Conservation (phyloP, 2,797 vertebrate species). For the Neomorphus geoffroyi region DNA sequence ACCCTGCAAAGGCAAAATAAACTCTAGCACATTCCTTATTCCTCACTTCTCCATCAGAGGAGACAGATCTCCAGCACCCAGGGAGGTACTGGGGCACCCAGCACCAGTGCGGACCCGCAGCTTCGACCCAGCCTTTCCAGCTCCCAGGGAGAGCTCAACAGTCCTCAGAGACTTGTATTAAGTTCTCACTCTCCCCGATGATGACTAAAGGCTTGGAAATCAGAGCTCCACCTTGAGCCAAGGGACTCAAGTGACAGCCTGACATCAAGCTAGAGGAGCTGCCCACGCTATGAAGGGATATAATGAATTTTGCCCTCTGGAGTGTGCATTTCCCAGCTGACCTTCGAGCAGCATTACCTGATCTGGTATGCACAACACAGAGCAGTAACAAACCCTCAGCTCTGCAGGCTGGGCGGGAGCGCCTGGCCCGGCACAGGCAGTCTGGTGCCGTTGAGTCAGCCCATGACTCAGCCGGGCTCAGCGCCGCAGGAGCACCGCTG, state of each 20-base stretch:
- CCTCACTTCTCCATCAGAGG: background rate
- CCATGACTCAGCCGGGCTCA: constrained; percentile 41
- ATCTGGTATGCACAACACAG: accelerated
- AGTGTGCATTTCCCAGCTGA: accelerated
- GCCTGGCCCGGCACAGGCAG: background rate
- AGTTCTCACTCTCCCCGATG: background rate
- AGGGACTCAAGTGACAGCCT: background rate
- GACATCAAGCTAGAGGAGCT: background rate
- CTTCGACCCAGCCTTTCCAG: background rate
- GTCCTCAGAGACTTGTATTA: accelerated
- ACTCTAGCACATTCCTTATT: background rate
- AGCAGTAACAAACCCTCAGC: background rate
- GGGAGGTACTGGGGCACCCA: background rate
- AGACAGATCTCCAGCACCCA: background rate
- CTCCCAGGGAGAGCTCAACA: background rate
- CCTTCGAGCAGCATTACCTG: background rate
- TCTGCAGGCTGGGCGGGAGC: background rate
- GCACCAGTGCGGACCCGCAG: background rate
- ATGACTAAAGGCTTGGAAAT: background rate
- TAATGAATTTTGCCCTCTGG: accelerated
- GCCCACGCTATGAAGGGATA: accelerated
- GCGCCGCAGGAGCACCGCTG: background rate
- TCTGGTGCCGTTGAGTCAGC: constrained; percentile 46
- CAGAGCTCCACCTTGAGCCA: background rate
- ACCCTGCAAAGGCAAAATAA: background rate